Evolutionary conservation across 2,888 invertebrate species (phyloP), one percentile per base, ranked within the genome.

Genomic region (Athalia cordata): DNA sequence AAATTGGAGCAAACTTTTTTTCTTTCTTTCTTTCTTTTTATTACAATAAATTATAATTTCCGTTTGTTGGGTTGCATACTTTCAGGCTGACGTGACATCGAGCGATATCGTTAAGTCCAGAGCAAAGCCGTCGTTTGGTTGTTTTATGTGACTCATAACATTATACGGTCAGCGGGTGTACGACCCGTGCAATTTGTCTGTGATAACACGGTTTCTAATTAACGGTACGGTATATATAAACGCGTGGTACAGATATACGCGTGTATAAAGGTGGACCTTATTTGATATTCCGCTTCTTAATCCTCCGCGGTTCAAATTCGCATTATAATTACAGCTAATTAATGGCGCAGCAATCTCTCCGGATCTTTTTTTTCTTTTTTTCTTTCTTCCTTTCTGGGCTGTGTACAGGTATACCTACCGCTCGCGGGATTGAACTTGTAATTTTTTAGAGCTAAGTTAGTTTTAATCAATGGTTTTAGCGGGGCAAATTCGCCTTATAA

Each of bases 391-490:
- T 29, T 29, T 2, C 29, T 29, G 29, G 29, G 29, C 29, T 29
- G 29, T 2, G 29, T 29, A 29, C 29, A 29, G 29, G 29, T 29
- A 29, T 29, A 72, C 15, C 72, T 52, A 13, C 66, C 7, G 50
- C 66, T 13, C 7, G 57, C 15, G 59, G 47, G 72, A 59, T 72
- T 72, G 57, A 72, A 49, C 72, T 72, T 49, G 59, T 59, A 13
- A 61, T 59, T 72, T 72, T 4, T 15, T 8, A 47, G 49, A 49
- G 64, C 75, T 75, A 75, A 75, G 75, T 75, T 62, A 75, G 75
- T 75, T 75, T 75, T 75, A 75, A 75, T 75, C 75, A 75, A 50
- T 64, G 64, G 62, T 62, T 29, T 13, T 15, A 59, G 59, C 59
- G 59, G 47, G 13, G 47, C 9, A 57, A 13, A 45, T 45, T 15